These are phyloP conservation scores for Monochamus saltuarius DNA, from an alignment of 1,140 invertebrate species.

Conservation along the genomic window DNA sequence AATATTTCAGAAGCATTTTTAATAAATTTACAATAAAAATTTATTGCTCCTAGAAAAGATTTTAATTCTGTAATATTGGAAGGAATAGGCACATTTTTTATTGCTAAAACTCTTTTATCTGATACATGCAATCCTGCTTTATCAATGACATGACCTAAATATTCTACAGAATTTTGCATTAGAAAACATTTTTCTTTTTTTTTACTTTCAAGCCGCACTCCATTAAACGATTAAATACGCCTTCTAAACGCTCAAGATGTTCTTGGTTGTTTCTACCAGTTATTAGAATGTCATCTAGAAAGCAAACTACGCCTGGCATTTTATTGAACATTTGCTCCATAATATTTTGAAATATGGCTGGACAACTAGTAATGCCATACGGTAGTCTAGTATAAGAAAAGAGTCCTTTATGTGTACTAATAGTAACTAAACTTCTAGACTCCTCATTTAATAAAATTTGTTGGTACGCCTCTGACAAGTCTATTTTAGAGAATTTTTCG, in stretches of 20 bases:
- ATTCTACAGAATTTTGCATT: conserved; percentile 25
- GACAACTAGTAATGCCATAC: conserved; percentile 47
- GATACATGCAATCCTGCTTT: conserved; percentile 37
- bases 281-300: conserved; percentile 42
- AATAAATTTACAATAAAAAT: conserved; percentile 18
- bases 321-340: conserved; percentile 44
- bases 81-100: conserved; percentile 11
- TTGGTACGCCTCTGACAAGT: conserved; percentile 38
- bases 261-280: conserved; percentile 31
- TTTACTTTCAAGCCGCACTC: conserved; percentile 31
- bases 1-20: conserved; percentile 10
- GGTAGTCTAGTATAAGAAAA: conserved; percentile 45
- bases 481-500: conserved; percentile 27
- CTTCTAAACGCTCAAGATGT: conserved; percentile 27
- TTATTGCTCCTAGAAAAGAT: conserved; percentile 15
- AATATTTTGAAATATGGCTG: conserved; percentile 45
- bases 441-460: conserved; percentile 50
- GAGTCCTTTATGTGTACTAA: conserved; percentile 46
- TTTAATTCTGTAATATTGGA: conserved; percentile 6
- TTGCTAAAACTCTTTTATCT: conserved; percentile 33
- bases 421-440: conserved; percentile 48
- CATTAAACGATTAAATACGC: conserved; percentile 31
- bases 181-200: conserved; percentile 28
- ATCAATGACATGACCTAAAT: conserved; percentile 33
- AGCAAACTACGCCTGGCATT: conserved; percentile 27